Evolutionary conservation across 2,888 invertebrate species (phyloP), one percentile per base, ranked within the genome.

Genomic region (Lasioglossum pauxillum): DNA sequence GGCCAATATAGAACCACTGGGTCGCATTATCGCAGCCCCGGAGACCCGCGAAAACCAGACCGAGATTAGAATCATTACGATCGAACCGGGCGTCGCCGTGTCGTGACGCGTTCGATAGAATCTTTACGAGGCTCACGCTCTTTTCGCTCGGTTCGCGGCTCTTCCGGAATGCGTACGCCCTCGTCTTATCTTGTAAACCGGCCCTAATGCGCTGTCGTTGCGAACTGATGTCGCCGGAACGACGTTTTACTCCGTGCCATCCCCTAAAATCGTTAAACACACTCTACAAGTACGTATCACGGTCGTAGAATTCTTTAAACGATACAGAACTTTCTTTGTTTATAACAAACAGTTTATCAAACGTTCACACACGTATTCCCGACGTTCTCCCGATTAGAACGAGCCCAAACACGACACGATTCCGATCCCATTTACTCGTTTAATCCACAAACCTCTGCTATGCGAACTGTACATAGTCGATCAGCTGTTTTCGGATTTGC

Each of bases 21-120:
- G 53, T 53, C 57, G 78, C 57, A 82, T 88, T 89, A 79, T 83
- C 75, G 35, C 74, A 53, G 69, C 46, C 49, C 49, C 74, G 35
- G 35, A 60, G 76, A 76, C 49, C 64, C 73, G 84, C 78, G 84
- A 83, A 12, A 57, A 83, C 75, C 80, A 35, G 41, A 41, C 77
- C 38, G 57, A 88, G 92, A 91, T 91, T 90, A 89, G 81, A 85
- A 92, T 91, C 91, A 73, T 91, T 88, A 88, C 85, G 86, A 82
- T 82, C n/a, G 84, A 72, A 67, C 53, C 53, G 44, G 19, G 41
- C 53, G 79, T 31, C 78, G 53, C 67, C 71, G 31, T 44, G 72
- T 44, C 38, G 38, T 16, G 76, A 27, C 19, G 83, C n/a, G 57
- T 57, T 23, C 57, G 87, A 90, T 88, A 89, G 84, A 85, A 88